phyloP scores from a whole-genome alignment of 2,888 invertebrate genomes.

The Theretra japonica region DNA sequence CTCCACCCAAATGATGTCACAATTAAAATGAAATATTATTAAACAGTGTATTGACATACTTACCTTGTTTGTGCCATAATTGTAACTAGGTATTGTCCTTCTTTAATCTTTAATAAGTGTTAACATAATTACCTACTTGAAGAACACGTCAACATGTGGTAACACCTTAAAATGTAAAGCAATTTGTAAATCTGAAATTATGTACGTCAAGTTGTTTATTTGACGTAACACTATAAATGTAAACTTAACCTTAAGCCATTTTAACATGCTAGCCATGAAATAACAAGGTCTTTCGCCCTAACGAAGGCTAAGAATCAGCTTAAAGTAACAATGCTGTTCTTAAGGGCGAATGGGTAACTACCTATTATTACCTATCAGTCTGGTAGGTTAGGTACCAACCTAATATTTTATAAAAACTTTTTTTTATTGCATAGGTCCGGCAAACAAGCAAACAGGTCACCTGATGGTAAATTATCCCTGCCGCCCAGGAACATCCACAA shows the following conservation, averaged over 20 bases:
- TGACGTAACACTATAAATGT: neutral
- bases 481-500: too few relatives aligned
- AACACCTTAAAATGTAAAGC: neutral
- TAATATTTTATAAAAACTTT: neutral
- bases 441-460: too few relatives aligned
- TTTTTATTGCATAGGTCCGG: too few relatives aligned
- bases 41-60: too few relatives aligned
- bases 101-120: too few relatives aligned
- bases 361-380: neutral
- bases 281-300: conserved; percentile 17
- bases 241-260: conserved; percentile 18
- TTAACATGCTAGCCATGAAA: conserved; percentile 26
- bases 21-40: too few relatives aligned
- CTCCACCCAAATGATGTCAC: too few relatives aligned
- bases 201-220: neutral
- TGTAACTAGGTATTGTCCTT: too few relatives aligned
- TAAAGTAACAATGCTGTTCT: neutral
- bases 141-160: neutral
- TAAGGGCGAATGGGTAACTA: neutral
- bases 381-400: neutral
- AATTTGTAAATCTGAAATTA: neutral
- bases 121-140: neutral
- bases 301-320: conserved; percentile 1
- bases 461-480: too few relatives aligned
- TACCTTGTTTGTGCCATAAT: too few relatives aligned